These are phyloP conservation scores for Stichopus horrens DNA, from an alignment of 53 echinoderm and acorn worm genomes.

Conservation along the genomic window DNA sequence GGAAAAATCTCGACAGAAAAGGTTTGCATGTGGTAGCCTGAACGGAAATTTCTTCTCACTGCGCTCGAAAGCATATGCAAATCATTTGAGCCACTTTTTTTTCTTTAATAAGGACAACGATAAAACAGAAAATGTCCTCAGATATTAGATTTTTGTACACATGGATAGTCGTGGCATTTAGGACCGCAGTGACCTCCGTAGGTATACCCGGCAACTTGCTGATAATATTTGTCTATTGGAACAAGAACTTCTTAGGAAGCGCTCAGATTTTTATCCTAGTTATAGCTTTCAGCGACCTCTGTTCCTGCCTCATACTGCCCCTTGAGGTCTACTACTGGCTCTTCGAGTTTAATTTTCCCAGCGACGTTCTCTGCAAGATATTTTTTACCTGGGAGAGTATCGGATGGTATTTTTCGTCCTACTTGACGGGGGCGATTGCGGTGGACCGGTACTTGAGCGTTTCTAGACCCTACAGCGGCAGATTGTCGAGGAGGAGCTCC, in stretches of 20 bases:
- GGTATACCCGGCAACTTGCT: conserved; percentile 3
- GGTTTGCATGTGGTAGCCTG: too few relatives aligned
- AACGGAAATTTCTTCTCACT: too few relatives aligned
- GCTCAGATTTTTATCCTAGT: background rate
- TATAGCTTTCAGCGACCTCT: background rate
- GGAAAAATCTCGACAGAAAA: too few relatives aligned
- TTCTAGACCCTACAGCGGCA: background rate
- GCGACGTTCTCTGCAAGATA: background rate
- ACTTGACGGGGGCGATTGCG: background rate
- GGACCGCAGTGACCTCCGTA: background rate
- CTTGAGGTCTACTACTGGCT: background rate
- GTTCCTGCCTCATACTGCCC: background rate
- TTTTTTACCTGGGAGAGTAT: background rate
- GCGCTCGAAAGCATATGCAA: too few relatives aligned
- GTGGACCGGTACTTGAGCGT: background rate
- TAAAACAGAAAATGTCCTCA: too few relatives aligned
- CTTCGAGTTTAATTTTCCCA: background rate
- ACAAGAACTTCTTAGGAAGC: background rate
- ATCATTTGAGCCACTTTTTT: too few relatives aligned
- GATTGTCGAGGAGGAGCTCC: background rate
- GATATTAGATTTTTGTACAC: background rate
- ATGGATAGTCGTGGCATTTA: background rate
- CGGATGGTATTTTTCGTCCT: conserved; percentile 4
- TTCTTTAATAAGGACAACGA: too few relatives aligned
- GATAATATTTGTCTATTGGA: background rate